These are phyloP conservation scores for Microtus obscurus DNA, from an alignment of 2,797 vertebrate species.

Conservation along the genomic window DNA sequence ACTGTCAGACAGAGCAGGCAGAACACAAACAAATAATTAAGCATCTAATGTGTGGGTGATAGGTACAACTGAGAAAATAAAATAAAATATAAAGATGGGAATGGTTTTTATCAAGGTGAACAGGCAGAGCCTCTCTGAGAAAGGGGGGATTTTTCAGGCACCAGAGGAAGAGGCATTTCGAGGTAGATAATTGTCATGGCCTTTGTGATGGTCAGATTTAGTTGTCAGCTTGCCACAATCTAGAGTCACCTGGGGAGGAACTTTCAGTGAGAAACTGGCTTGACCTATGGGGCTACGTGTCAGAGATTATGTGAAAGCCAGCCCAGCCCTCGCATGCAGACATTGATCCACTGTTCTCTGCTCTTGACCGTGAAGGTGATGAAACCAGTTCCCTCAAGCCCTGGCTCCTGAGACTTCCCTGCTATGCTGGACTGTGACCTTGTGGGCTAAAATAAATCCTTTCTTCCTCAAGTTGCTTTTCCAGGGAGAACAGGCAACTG, in stretches of 20 bases:
- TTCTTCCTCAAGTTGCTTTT: not conserved
- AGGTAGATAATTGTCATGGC: not conserved
- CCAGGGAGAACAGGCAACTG: not conserved
- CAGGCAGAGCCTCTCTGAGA: not conserved
- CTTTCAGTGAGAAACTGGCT: not conserved
- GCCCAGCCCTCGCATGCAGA: no score
- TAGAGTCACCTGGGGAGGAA: not conserved
- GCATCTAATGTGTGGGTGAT: not conserved
- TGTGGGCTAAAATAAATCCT: not conserved
- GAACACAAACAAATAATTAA: slow-evolving; percentile 61
- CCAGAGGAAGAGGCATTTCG: not conserved
- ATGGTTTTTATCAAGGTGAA: slow-evolving; percentile 4
- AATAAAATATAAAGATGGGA: not conserved
- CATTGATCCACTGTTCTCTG: not conserved
- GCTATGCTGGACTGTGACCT: not conserved
- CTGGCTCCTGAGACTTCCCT: not conserved
- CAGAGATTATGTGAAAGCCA: not conserved
- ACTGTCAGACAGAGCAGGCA: not conserved
- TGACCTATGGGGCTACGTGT: not conserved
- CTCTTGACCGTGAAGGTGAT: not conserved
- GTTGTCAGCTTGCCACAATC: not conserved
- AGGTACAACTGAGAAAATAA: slow-evolving; percentile 33
- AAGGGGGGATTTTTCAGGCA: not conserved
- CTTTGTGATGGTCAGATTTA: not conserved
- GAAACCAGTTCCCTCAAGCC: not conserved